Percentiles rank a stretch among this genome's conserved stretches.
These are phyloP conservation scores for Spheniscus humboldti DNA, from an alignment of 2,797 vertebrate genomes.

Conservation along the genomic window DNA sequence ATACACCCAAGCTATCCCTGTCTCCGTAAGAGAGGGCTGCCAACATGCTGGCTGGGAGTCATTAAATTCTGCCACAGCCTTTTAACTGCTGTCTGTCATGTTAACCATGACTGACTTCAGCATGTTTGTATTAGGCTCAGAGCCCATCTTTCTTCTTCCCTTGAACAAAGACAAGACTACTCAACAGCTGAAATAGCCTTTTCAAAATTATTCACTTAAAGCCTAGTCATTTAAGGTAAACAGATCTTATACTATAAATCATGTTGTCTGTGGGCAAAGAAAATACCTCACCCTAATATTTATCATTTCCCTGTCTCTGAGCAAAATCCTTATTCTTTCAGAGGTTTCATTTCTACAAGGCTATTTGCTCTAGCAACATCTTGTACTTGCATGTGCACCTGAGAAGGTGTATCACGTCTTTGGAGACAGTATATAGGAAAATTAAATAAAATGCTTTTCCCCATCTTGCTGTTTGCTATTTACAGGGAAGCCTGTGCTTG, in stretches of 20 bases:
- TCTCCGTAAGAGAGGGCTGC: not conserved
- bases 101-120: not conserved
- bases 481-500: not conserved
- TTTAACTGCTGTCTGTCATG: not conserved
- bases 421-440: not conserved
- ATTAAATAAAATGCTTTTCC: not conserved
- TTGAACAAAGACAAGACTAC: not conserved
- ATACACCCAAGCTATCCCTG: not conserved
- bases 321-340: not conserved
- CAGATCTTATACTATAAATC: not conserved
- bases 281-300: not conserved
- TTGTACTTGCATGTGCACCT: not conserved
- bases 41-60: not conserved
- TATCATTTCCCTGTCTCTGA: not conserved
- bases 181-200: not conserved
- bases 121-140: not conserved
- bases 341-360: not conserved
- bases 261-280: not conserved
- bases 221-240: not conserved
- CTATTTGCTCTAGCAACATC: not conserved
- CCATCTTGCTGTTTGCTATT: not conserved
- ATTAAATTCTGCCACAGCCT: not conserved
- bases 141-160: not conserved
- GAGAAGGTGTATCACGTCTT: not conserved
- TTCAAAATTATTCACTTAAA: not conserved